A percentile compares a stretch with the other conserved stretches of the same genome.
Evolutionary conservation across 2,888 invertebrate species (phyloP).

Genomic region (Polia nebulosa): DNA sequence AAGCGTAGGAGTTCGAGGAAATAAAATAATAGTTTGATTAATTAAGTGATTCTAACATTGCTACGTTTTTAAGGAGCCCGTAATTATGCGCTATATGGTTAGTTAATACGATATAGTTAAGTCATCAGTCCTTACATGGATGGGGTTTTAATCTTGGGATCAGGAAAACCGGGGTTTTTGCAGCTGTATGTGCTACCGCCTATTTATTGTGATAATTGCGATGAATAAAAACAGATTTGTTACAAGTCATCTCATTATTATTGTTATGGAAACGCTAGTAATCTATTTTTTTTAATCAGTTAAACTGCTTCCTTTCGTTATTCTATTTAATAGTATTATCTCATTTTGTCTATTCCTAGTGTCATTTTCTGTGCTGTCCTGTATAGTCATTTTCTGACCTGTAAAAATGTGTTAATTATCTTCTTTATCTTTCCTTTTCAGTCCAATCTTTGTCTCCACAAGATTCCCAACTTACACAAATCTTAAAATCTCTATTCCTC

Average conservation of each 20-base stretch:
- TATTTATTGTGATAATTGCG: constrained; percentile 14
- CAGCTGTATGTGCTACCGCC: not conserved
- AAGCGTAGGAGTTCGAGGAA: constrained; percentile 47
- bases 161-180: constrained; percentile 40
- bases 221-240: constrained; percentile 20
- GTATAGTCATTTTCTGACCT: no score
- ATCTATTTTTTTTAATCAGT: not conserved
- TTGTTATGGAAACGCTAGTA: not conserved
- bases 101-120: constrained; percentile 31
- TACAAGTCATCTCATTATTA: constrained; percentile 9
- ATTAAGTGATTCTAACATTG: constrained; percentile 31
- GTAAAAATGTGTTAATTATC: no score
- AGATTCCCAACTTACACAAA: no score
- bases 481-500: not conserved
- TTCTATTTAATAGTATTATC: no score
- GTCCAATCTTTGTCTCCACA: no score
- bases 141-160: constrained; percentile 6
- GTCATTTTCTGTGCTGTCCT: not conserved
- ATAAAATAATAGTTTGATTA: constrained; percentile 23
- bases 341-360: no score
- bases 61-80: constrained; percentile 2
- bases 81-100: constrained; percentile 27
- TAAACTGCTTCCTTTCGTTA: not conserved
- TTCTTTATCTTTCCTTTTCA: no score
- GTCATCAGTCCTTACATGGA: constrained; percentile 22